A percentile compares a stretch with the other conserved stretches of the same genome.
Conservation (phyloP, 2,888 invertebrate species). For the Thumatha senex region DNA sequence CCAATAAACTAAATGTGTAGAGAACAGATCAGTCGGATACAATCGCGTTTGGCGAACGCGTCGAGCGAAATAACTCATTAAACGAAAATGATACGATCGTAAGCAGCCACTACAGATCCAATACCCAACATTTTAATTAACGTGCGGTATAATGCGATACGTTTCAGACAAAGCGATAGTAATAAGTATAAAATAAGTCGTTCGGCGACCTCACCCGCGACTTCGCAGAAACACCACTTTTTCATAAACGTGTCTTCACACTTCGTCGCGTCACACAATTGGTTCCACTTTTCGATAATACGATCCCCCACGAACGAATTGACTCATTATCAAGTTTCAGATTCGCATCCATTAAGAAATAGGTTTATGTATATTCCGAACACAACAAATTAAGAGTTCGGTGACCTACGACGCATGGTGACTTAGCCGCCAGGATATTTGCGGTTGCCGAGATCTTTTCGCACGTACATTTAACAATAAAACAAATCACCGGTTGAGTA, state of each 20-base stretch:
- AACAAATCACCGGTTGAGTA: slow-evolving; percentile 53
- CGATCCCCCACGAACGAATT: slow-evolving; percentile 42
- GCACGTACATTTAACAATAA: slow-evolving; percentile 46
- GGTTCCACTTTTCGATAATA: slow-evolving; percentile 41
- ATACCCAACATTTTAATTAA: slow-evolving; percentile 79
- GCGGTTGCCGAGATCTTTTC: slow-evolving; percentile 51
- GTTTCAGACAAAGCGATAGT: slow-evolving; percentile 52
- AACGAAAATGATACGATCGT: slow-evolving; percentile 77
- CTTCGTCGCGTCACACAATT: slow-evolving; percentile 50
- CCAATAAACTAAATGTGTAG: background rate
- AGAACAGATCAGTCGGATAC: slow-evolving; percentile 27
- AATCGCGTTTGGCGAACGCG: slow-evolving; percentile 40
- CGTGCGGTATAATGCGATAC: slow-evolving; percentile 54
- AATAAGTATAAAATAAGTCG: slow-evolving; percentile 41
- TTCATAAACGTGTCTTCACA: slow-evolving; percentile 51
- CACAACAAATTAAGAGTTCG: slow-evolving; percentile 43
- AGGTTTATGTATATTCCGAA: slow-evolving; percentile 50
- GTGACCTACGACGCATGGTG: slow-evolving; percentile 48
- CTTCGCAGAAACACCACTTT: slow-evolving; percentile 56
- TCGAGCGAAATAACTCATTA: slow-evolving; percentile 70
- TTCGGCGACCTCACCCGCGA: slow-evolving; percentile 25
- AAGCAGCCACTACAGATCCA: slow-evolving; percentile 58
- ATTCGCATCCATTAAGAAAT: slow-evolving; percentile 30
- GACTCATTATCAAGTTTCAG: slow-evolving; percentile 27
- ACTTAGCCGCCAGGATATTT: slow-evolving; percentile 58